A percentile compares a stretch with the other conserved stretches of the same genome.
These are phyloP conservation scores for Scaptomyza flava DNA, from an alignment of 2,888 invertebrate genomes.

Conservation along the genomic window DNA sequence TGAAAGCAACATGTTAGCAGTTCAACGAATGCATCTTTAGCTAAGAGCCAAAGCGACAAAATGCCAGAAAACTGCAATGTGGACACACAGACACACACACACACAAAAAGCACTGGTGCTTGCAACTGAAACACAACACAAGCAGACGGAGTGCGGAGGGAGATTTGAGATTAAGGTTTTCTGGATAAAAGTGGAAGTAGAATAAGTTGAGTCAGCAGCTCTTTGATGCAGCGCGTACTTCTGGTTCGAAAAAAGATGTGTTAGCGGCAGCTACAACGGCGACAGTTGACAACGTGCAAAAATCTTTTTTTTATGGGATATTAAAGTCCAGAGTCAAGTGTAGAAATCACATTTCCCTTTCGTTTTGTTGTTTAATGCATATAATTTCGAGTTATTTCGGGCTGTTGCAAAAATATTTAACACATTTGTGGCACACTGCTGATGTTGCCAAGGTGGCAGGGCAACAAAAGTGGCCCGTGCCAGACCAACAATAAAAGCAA, in stretches of 20 bases:
- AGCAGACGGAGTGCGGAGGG: neutral
- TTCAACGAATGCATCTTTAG: constrained; percentile 17
- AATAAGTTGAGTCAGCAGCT: neutral
- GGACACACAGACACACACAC: constrained; percentile 16
- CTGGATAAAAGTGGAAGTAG: neutral
- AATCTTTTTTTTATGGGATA: constrained; percentile 1
- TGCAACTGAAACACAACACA: constrained; percentile 7
- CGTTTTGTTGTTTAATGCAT: constrained; percentile 54
- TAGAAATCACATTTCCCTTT: neutral
- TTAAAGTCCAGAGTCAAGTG: constrained; percentile 9
- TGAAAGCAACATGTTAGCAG: constrained; percentile 25
- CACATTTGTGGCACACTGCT: constrained; percentile 52
- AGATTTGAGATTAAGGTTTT: neutral
- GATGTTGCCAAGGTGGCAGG: constrained; percentile 38
- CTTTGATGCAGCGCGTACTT: neutral
- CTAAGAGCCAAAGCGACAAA: constrained; percentile 21
- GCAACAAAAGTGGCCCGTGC: neutral
- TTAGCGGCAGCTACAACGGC: constrained; percentile 6
- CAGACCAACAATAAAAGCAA: constrained; percentile 61
- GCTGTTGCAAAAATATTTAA: constrained; percentile 50
- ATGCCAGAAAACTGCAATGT: constrained; percentile 33
- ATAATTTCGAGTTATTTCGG: constrained; percentile 56
- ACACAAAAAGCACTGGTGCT: constrained; percentile 5
- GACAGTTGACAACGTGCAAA: constrained; percentile 34
- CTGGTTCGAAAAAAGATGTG: neutral